Base-by-base conservation (phyloP, 2,113 vertebrate species). In the Phaethornis superciliosus region DNA sequence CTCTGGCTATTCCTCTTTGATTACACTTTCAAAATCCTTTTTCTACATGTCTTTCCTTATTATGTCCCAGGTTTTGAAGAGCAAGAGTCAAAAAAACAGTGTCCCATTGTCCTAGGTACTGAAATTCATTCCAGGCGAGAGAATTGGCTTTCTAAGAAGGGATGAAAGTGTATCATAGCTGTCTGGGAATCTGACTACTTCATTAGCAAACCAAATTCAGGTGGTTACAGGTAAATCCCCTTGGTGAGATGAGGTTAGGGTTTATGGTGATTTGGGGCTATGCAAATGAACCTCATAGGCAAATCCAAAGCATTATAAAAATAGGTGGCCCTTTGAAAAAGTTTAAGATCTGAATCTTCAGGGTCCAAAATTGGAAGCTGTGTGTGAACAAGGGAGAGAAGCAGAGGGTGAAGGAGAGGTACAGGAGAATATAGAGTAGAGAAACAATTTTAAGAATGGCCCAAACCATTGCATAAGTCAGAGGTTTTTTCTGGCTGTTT, bases 231-330 rank as follows among this genome's bases (percentile, higher is more conserved):
- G 91, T 96, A 96, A 96, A 97, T 94, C 92, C 96, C 96, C 93
- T 64, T 69, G 37, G 68, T 90, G 40, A 95, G 59, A 94, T 93
- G 84, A 92, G 75, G 92, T 92, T 95, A 91, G 42, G 62, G 8
- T 87, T 96, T 96, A 97, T 95, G 94, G 70, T 96, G 88, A 95
- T 96, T 81, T 95, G 86, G 51, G 78, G 64, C 91, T 94, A 92
- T 2, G 62, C 79, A 96, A 96, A 97, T 90, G 54, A 92, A 71
- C 68, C 8, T 0, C 85, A 81, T 89, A 95, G 93, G 81, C 93
- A 97, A 97, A 96, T 97, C 52, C 75, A 95, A 94, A 90, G 49
- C 81, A 92, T 92, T 89, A 81, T 54, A 95, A 96, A 96, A 96
- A 94, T 89, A 94, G 82, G 78, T 44, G 89, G 68, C 54, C 78